Base-by-base conservation (phyloP, 2,113 vertebrate species). In the Gymnarchus niloticus region DNA sequence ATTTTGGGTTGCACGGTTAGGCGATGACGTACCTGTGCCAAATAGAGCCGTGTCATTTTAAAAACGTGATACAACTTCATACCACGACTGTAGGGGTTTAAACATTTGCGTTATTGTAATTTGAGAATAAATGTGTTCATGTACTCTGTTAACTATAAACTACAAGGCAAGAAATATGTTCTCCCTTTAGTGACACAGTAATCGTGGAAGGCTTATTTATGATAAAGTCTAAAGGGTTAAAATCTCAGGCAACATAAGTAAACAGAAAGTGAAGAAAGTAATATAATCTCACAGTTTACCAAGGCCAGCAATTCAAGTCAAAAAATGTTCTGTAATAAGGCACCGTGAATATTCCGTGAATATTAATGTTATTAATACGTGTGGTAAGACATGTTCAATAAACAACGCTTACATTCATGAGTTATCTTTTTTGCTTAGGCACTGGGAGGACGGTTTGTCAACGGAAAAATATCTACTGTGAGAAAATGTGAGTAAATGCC, bases 1-100 rank as follows among this genome's bases (percentile, higher is more conserved):
- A 73, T 73, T 76, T 86, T 69, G 84, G 84, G 85, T 84, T 83
- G 83, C 19, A 76, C 81, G 61, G 80, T 83, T 87, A 85, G 56
- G 86, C 85, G 89, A 87, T 87, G 88, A 91, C 83, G 83, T 86
- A 59, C 85, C 88, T 87, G 88, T 88, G 85, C 84, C 86, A 81
- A 87, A 84, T 76, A 89, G 87, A 86, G 86, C 89, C 84, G 85
- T 76, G 41, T 44, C 73, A 80, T 48, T 21, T 84, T n/a, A 25
- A 57, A 81, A 51, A 21, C 28, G n/a, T 19, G 52, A 37, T 37
- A 8, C 19, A 69, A 41, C 9, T 37, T 33, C 37, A 19, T 25
- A 61, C 48, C 44, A 51, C n/a, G 25, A 19, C 23, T 81, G 23
- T 2, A 51, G 44, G 10, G 48, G 21, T 12, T 81, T 81, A 46